Evolutionary conservation across 2,113 vertebrate species (phyloP).

Genomic region (Perccottus glenii): DNA sequence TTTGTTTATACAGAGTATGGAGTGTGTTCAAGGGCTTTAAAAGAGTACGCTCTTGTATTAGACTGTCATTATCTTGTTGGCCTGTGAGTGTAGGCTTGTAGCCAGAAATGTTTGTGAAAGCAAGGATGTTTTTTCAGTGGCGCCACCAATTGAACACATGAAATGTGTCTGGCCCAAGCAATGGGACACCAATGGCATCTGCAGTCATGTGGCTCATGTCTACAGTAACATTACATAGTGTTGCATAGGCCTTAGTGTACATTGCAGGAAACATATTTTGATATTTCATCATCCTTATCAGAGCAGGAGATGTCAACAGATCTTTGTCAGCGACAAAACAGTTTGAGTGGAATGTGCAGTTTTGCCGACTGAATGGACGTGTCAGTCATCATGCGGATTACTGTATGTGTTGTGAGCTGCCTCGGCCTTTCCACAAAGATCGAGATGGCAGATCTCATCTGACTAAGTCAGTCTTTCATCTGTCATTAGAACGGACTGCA

Average conservation of each 20-base stretch:
- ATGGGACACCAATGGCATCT: slow-evolving; percentile 9
- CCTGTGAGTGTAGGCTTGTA: slow-evolving; percentile 21
- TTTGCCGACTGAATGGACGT: slow-evolving; percentile 34
- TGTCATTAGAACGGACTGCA: slow-evolving; percentile 75
- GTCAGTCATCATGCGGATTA: slow-evolving; percentile 63
- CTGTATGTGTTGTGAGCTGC: slow-evolving; percentile 59
- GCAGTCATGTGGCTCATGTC: slow-evolving; percentile 17
- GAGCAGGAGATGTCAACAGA: slow-evolving; percentile 23
- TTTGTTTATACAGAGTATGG: slow-evolving; percentile 57
- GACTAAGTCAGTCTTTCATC: slow-evolving; percentile 68
- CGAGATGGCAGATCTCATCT: slow-evolving; percentile 67
- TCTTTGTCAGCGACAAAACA: slow-evolving; percentile 20
- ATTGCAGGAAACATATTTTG: slow-evolving; percentile 27
- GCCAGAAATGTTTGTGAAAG: slow-evolving; percentile 37
- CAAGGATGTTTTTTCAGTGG: slow-evolving; percentile 56
- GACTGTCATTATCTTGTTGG: slow-evolving; percentile 43
- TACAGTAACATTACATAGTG: slow-evolving; percentile 24
- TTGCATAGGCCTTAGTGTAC: slow-evolving; percentile 7
- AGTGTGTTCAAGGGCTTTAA: slow-evolving; percentile 60
- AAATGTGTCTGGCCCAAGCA: slow-evolving; percentile 41
- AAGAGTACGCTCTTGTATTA: slow-evolving; percentile 48
- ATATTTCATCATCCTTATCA: slow-evolving; percentile 44
- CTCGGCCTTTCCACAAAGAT: slow-evolving; percentile 54
- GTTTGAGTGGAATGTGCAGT: slow-evolving; percentile 8
- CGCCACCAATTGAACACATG: slow-evolving; percentile 45